These are phyloP conservation scores for Sialis fuliginosa DNA, from an alignment of 2,888 invertebrate species.

Conservation along the genomic window DNA sequence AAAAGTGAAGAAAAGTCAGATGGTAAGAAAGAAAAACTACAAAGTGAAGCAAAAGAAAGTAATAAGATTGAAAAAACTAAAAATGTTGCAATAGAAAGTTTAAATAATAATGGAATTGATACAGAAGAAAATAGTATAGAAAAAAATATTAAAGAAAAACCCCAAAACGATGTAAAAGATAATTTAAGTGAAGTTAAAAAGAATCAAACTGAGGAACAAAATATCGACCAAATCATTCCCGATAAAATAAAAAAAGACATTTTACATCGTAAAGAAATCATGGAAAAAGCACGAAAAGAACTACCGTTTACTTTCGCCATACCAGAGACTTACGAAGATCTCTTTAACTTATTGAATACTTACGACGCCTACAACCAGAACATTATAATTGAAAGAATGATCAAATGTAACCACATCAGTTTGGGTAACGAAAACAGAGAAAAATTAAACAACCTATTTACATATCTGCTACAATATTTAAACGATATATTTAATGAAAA, in stretches of 20 bases:
- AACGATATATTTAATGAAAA: constrained; percentile 40
- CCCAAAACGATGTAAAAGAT: too few species aligned
- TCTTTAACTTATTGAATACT: constrained; percentile 39
- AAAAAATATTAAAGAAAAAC: neutral
- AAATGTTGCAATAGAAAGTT: too few species aligned
- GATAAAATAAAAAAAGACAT: constrained; percentile 20
- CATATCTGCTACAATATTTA: constrained; percentile 58
- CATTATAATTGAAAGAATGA: constrained; percentile 58
- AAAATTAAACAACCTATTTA: constrained; percentile 53
- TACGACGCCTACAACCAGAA: constrained; percentile 46
- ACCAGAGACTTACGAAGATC: constrained; percentile 42
- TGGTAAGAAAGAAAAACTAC: neutral
- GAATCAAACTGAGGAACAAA: too few species aligned
- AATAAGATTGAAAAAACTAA: neutral
- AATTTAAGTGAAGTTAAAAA: too few species aligned
- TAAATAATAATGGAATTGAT: neutral
- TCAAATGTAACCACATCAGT: constrained; percentile 77
- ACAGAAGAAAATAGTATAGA: neutral
- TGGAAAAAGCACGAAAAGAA: constrained; percentile 36
- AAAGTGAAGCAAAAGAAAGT: constrained; percentile 4
- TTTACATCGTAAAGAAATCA: constrained; percentile 25
- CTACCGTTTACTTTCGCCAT: constrained; percentile 38
- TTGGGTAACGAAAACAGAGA: constrained; percentile 62
- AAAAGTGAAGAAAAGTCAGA: constrained; percentile 3
- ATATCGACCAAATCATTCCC: neutral